phyloP scores from a whole-genome alignment of 2,797 vertebrate genomes.

The Eospalax fontanierii region DNA sequence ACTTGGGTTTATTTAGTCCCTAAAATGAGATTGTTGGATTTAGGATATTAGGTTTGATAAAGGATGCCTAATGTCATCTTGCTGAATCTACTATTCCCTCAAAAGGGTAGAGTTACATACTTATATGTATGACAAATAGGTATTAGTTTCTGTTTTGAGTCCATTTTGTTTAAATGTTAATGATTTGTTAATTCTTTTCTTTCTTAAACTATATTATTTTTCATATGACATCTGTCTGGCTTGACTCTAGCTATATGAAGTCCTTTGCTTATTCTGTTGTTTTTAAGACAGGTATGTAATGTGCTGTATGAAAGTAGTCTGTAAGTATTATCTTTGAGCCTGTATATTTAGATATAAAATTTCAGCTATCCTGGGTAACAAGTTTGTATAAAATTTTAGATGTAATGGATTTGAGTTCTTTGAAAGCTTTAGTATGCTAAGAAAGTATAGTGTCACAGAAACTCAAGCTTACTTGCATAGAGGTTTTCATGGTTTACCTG shows the following conservation, averaged over 20 bases:
- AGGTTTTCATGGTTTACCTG: constrained; percentile 55
- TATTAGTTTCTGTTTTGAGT: constrained; percentile 29
- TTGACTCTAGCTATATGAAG: not conserved
- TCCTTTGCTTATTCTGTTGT: not conserved
- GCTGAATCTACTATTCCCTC: not conserved
- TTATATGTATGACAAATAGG: not conserved
- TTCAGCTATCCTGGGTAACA: not conserved
- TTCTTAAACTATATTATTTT: constrained; percentile 45
- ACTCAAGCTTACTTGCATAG: not conserved
- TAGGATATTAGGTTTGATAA: not conserved
- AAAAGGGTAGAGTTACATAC: not conserved
- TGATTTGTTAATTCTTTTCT: constrained; percentile 25
- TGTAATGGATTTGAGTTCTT: constrained; percentile 32
- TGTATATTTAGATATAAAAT: constrained; percentile 23
- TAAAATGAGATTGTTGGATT: constrained; percentile 19
- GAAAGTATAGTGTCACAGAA: not conserved
- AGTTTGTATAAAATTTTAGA: not conserved
- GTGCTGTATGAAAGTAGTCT: not conserved
- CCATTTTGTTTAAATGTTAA: constrained; percentile 12
- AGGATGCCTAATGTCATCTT: not conserved
- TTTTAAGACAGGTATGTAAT: constrained; percentile 36
- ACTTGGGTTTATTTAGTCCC: constrained; percentile 50
- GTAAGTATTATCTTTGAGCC: not conserved
- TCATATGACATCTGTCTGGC: constrained; percentile 8
- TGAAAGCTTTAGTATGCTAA: not conserved